These are phyloP conservation scores for Leucopsar rothschildi DNA, from an alignment of 2,113 vertebrate species.

Conservation along the genomic window DNA sequence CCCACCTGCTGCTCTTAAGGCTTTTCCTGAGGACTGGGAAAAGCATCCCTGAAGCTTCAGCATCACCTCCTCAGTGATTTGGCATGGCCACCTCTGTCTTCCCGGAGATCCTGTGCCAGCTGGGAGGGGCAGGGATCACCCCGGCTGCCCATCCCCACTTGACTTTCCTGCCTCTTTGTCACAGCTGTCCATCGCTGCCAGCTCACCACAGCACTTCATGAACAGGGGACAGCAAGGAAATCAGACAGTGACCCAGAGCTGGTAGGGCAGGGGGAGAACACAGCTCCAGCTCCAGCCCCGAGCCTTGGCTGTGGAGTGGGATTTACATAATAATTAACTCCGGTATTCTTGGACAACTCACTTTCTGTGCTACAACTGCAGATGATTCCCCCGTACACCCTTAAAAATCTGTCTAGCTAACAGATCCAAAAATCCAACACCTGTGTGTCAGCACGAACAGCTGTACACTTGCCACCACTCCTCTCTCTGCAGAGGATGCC, in stretches of 20 bases:
- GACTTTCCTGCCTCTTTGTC: background rate
- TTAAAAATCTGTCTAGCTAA: slow-evolving; percentile 68
- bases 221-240: background rate
- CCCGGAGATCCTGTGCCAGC: fast-evolving
- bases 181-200: background rate
- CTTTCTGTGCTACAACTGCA: slow-evolving; percentile 41
- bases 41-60: background rate
- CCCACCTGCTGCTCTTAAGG: background rate
- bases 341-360: slow-evolving; percentile 30
- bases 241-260: background rate
- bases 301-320: background rate
- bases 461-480: slow-evolving; percentile 61
- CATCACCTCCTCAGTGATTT: background rate
- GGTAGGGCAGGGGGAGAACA: background rate
- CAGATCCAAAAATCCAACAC: slow-evolving; percentile 62
- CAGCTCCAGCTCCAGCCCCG: background rate
- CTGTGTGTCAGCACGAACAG: slow-evolving; percentile 70
- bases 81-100: fast-evolving
- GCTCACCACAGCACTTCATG: background rate
- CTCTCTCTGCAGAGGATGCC: slow-evolving; percentile 57
- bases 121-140: background rate
- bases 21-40: background rate
- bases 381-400: slow-evolving; percentile 64
- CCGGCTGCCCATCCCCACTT: background rate
- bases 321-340: slow-evolving; percentile 68